Evolutionary conservation across 2,888 invertebrate genomes (phyloP), one percentile per base, ranked within the genome.

Genomic region (Geotrupes spiniger): DNA sequence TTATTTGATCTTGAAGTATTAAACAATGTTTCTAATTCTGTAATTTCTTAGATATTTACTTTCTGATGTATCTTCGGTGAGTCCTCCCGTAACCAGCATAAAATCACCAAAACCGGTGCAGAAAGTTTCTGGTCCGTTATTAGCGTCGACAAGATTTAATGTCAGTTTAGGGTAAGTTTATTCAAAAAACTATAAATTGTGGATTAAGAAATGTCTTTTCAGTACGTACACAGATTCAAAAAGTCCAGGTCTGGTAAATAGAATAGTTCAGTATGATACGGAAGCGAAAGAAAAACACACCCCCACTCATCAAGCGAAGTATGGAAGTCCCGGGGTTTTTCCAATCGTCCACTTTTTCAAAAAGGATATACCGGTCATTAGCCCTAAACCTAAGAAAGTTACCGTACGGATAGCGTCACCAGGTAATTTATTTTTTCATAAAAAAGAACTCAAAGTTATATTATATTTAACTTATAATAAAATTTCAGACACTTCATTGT

Each of bases 311-410:
- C 70, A 72, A 52, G 52, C 63, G 28, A 69, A 67, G 57, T 77
- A 77, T 61, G 72, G 67, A 41, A 74, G 73, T 46, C 71, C 72
- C 8, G 74, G 75, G 5, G 64, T 76, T 21, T 76, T 76, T 63
- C 77, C 77, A n/a, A 68, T 76, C 28, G 75, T 77, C 1, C 75
- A 76, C 62, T 68, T 77, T 28, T 75, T 74, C 46, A 76, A 75
- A 56, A 71, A 69, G 28, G 70, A 73, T 46, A 51, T 74, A 10
- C 73, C 72, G 2, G 63, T 59, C 33, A 58, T 70, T 11, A 61
- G 63, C 39, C 64, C 67, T 21, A 64, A 65, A 54, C 59, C 65
- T 8, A 68, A 60, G 46, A 63, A 60, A 44, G 65, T 67, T 15
- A 71, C 64, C 15, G 62, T 70, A 11, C 63, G 64, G 43, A 63